Percentiles rank a stretch among this genome's conserved stretches.
phyloP scores from a whole-genome alignment of 2,113 vertebrate species.

The Dinomys branickii region DNA sequence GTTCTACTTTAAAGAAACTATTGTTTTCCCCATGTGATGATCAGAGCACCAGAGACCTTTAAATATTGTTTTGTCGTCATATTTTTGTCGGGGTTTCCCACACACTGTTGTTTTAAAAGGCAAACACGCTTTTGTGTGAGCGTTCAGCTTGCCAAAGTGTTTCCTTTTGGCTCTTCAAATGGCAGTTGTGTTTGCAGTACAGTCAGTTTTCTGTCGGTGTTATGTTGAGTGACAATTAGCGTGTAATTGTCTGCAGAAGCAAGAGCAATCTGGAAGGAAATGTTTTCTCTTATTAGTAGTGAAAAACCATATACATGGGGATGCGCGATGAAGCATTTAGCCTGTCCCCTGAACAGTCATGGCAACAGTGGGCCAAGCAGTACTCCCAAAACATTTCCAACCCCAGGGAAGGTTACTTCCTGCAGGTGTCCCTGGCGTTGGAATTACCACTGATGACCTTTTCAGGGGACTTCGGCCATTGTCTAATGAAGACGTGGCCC shows the following conservation, averaged over 20 bases:
- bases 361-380: not conserved
- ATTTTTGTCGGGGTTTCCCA: conserved; percentile 1
- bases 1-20: conserved; percentile 40
- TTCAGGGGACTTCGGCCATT: conserved; percentile 6
- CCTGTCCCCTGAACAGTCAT: not conserved
- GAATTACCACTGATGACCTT: conserved; percentile 43
- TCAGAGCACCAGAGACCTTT: conserved; percentile 50
- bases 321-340: not conserved
- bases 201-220: conserved; percentile 48
- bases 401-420: not conserved
- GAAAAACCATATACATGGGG: conserved; percentile 60
- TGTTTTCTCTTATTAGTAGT: conserved; percentile 48
- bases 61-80: conserved; percentile 45
- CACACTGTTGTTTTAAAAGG: conserved; percentile 72
- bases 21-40: conserved; percentile 4
- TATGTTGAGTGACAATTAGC: conserved; percentile 51
- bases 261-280: conserved; percentile 57
- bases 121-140: conserved; percentile 58
- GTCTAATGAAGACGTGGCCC: conserved; percentile 1
- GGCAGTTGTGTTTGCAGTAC: conserved; percentile 57
- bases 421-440: not conserved
- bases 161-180: conserved; percentile 46
- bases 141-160: conserved; percentile 59
- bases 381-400: not conserved
- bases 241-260: conserved; percentile 53